Evolutionary conservation across 2,113 vertebrate genomes (phyloP).

Genomic region (Heliornis fulica): DNA sequence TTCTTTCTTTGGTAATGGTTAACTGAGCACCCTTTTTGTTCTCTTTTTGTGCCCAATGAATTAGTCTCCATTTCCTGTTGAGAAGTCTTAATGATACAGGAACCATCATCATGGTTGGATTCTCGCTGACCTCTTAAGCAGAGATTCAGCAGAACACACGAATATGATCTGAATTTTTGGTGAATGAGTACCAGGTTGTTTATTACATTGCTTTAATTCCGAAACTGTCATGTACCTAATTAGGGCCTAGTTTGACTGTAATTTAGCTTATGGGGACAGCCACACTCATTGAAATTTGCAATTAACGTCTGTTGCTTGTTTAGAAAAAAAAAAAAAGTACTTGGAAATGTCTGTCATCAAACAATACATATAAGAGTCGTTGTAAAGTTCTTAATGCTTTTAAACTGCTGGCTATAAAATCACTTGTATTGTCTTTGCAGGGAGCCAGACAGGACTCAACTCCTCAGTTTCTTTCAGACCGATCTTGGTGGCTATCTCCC

Average conservation of each 20-base stretch:
- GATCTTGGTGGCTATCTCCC: constrained; percentile 91
- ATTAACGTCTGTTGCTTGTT: not conserved
- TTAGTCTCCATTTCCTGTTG: not conserved
- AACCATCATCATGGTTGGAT: not conserved
- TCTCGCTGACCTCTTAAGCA: not conserved
- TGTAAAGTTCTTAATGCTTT: not conserved
- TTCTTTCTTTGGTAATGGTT: not conserved
- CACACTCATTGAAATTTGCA: not conserved
- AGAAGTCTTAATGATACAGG: not conserved
- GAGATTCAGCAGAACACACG: not conserved
- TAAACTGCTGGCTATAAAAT: not conserved
- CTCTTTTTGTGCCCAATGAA: not conserved
- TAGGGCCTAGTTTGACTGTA: not conserved
- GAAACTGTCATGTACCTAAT: not conserved
- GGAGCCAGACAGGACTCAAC: constrained; percentile 82
- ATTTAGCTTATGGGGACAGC: not conserved
- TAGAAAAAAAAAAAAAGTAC: not conserved
- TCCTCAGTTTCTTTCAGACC: constrained; percentile 93
- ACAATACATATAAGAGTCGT: not conserved
- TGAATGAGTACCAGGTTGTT: not conserved
- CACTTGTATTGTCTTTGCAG: constrained; percentile 65
- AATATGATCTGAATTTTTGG: not conserved
- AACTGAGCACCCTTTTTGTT: not conserved
- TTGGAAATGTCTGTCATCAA: not conserved
- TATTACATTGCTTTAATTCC: not conserved